Conservation (phyloP, 2,113 vertebrate species). For the Bostrychus sinensis region DNA sequence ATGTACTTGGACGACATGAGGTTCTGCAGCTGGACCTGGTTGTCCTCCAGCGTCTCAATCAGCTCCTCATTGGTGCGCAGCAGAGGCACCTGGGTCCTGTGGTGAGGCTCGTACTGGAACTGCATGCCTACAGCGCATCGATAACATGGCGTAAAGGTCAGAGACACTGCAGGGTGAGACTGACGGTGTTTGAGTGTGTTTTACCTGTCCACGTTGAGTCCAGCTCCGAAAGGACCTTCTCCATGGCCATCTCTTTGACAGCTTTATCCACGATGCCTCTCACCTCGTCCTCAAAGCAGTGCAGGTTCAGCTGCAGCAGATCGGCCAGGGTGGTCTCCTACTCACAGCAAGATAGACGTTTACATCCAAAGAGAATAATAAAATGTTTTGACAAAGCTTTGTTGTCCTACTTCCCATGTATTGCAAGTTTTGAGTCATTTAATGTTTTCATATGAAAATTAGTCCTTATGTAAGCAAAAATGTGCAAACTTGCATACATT, state of each 20-base stretch:
- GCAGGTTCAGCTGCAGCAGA: slow-evolving; percentile 89
- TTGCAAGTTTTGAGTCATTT: no score
- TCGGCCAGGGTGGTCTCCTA: slow-evolving; percentile 86
- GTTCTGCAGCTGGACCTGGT: slow-evolving; percentile 96
- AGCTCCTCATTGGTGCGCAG: slow-evolving; percentile 86
- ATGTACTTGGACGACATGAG: slow-evolving; percentile 90
- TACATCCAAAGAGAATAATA: background rate
- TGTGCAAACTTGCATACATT: no score
- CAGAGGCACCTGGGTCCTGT: slow-evolving; percentile 79
- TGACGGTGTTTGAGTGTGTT: background rate
- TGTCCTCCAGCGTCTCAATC: slow-evolving; percentile 92
- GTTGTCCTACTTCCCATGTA: no score
- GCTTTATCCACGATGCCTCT: slow-evolving; percentile 87
- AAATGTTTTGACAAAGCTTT: no score
- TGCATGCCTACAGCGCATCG: slow-evolving; percentile 75
- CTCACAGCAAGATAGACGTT: slow-evolving; percentile 5
- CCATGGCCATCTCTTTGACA: slow-evolving; percentile 74
- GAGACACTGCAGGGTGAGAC: background rate
- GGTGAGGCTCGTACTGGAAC: slow-evolving; percentile 89
- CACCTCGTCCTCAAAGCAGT: slow-evolving; percentile 91
- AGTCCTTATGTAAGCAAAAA: no score
- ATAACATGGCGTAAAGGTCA: no score
- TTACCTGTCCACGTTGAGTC: slow-evolving; percentile 71
- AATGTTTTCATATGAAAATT: no score
- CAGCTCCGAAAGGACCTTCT: slow-evolving; percentile 70